Evolutionary conservation across 2,113 vertebrate species (phyloP), one percentile per base, ranked within the genome.

Genomic region (Gasterosteus aculeatus): DNA sequence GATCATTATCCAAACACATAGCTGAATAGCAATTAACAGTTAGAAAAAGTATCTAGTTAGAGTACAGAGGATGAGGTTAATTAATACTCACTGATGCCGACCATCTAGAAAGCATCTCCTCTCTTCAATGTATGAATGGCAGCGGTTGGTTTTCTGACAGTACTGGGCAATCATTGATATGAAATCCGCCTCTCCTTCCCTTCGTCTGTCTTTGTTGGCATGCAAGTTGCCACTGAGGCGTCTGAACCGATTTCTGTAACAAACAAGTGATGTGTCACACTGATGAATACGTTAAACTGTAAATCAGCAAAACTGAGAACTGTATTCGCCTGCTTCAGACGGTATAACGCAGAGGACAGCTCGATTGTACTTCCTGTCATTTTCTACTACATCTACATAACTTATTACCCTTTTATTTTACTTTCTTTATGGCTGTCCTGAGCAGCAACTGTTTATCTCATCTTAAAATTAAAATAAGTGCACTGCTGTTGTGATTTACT

Each of bases 61-160:
- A 11, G 11, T 1, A 10, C 31, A 56, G 53, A 47, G 4, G 12
- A 54, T 33, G 38, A 39, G 15, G 22, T 68, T 65, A 2, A 54
- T 68, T 65, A 2, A 54, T 6, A 91, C 92, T 91, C 44, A 94
- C 92, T 44, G 1, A n/a, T 11, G 83, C 7, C 22, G 16, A 71
- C 92, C 83, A 47, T 79, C 0, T 8, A 75, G 82, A 1, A 89
- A 92, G 5, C 5, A 31, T 77, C 0, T 82, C 0, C 0, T 46
- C 29, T 56, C 78, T 12, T 59, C 1, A 41, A 75, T 73, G n/a
- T 47, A 93, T 0, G 16, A 15, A 15, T 0, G 16, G 4, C 4
- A 1, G 15, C 0, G 1, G 0, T 42, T 77, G 14, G 0, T 77
- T 63, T 69, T 89, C 68, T 91, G 89, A 74, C 90, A 91, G 79